A percentile compares a stretch with the other conserved stretches of the same genome.
phyloP scores from a whole-genome alignment of 2,888 invertebrate genomes.

The Hirtodrosophila trivittata region DNA sequence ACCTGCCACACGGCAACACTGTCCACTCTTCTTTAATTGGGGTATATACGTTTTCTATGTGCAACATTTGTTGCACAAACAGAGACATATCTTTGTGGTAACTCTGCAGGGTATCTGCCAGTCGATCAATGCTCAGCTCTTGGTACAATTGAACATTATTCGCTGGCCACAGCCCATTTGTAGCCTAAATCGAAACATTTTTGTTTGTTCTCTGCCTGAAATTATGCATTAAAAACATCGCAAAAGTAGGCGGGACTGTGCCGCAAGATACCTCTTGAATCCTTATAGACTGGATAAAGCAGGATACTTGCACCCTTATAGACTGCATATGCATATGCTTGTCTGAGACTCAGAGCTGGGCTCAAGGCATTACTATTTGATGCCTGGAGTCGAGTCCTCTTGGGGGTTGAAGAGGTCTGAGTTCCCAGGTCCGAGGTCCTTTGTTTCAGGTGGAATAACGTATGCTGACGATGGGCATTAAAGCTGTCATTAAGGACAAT shows the following conservation, averaged over 20 bases:
- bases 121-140: background rate
- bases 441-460: conserved; percentile 21
- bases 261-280: too few relatives aligned
- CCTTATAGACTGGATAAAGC: too few relatives aligned
- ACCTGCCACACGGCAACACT: conserved; percentile 42
- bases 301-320: too few relatives aligned
- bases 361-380: too few relatives aligned
- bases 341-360: conserved; percentile 40
- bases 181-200: conserved; percentile 48
- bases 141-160: conserved; percentile 3
- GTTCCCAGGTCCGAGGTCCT: background rate
- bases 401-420: too few relatives aligned
- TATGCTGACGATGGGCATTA: conserved; percentile 7
- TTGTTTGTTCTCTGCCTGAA: conserved; percentile 46
- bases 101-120: conserved; percentile 5
- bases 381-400: too few relatives aligned
- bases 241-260: too few relatives aligned
- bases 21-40: conserved; percentile 3
- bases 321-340: too few relatives aligned
- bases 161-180: conserved; percentile 16
- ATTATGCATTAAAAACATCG: conserved; percentile 75
- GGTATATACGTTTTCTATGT: conserved; percentile 22
- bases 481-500: conserved; percentile 6
- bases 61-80: background rate
- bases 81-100: background rate